Conservation (phyloP, 2,113 vertebrate species). For the Coptodon bakossiorum region DNA sequence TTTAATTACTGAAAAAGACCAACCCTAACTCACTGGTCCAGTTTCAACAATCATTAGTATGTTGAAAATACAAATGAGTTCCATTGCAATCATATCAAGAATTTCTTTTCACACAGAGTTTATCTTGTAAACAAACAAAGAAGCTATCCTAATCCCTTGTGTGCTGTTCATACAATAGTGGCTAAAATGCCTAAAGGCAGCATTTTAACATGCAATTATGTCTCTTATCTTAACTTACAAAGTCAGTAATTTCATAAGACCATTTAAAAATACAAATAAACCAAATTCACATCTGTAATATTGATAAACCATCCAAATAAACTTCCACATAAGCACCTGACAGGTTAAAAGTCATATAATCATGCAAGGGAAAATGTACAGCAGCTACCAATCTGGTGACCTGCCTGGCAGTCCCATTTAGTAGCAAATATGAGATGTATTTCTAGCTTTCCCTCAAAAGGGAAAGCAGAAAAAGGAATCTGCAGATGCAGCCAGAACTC, state of each 20-base stretch:
- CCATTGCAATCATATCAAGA: neutral
- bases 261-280: neutral
- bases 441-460: neutral
- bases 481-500: neutral
- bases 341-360: neutral
- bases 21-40: neutral
- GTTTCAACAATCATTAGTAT: neutral
- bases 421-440: neutral
- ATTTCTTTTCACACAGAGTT: neutral
- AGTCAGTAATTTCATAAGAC: neutral
- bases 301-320: neutral
- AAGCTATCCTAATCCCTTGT: neutral
- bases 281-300: neutral
- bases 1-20: neutral
- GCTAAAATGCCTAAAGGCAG: neutral
- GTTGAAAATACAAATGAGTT: neutral
- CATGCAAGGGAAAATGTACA: neutral
- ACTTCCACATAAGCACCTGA: neutral
- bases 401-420: neutral
- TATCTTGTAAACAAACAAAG: neutral
- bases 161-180: too few species aligned
- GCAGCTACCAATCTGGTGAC: neutral
- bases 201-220: neutral
- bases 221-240: neutral
- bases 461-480: neutral